Percentiles rank a stretch among this genome's conserved stretches.
Evolutionary conservation across 2,888 invertebrate species (phyloP).

Genomic region (Theretra japonica): DNA sequence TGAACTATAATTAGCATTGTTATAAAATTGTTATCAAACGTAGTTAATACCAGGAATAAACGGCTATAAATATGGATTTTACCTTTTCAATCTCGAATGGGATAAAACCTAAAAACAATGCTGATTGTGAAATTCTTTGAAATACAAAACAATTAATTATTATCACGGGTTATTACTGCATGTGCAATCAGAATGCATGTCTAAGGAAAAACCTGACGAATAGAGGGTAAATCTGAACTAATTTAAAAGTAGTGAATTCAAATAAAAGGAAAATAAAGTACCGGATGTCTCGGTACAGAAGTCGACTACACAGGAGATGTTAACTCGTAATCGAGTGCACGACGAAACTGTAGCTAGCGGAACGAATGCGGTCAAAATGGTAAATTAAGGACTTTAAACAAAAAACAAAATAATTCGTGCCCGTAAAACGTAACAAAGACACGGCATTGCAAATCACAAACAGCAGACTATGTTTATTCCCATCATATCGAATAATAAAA

Average conservation of each 20-base stretch:
- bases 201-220: slow-evolving; percentile 38
- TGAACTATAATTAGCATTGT: neutral
- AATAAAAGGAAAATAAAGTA: slow-evolving; percentile 64
- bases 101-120: neutral
- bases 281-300: slow-evolving; percentile 73
- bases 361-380: slow-evolving; percentile 59
- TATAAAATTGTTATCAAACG: neutral
- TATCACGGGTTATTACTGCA: neutral
- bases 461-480: too few relatives aligned
- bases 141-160: neutral
- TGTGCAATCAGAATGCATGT: neutral
- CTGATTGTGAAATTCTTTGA: neutral
- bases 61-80: neutral
- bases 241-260: slow-evolving; percentile 39
- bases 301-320: slow-evolving; percentile 61
- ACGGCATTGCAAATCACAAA: neutral
- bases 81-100: neutral
- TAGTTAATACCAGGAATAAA: neutral
- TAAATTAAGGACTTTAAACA: slow-evolving; percentile 26
- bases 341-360: slow-evolving; percentile 64
- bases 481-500: too few relatives aligned
- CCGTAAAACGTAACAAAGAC: neutral
- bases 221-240: neutral
- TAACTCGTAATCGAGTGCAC: slow-evolving; percentile 59
- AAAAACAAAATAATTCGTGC: neutral